Evolutionary conservation across 2,113 vertebrate species (phyloP).

Genomic region (Vanacampus margaritifer): DNA sequence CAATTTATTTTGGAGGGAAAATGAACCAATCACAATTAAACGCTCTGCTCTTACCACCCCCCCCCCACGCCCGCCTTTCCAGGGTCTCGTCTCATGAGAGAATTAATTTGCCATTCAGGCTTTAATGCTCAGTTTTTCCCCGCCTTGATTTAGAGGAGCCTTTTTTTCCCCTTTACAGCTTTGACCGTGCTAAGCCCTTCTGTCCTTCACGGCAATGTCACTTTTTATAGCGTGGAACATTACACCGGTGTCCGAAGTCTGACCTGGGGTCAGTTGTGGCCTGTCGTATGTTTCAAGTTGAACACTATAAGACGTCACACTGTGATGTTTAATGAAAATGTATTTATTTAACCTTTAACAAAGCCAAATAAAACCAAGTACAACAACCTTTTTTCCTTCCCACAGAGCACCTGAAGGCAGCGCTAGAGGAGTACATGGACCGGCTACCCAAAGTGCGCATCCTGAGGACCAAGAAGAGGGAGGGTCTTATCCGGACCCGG

Average conservation of each 20-base stretch:
- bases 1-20: conserved; percentile 52
- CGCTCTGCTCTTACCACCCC: conserved; percentile 27
- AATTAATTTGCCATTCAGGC: conserved; percentile 30
- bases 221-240: conserved; percentile 14
- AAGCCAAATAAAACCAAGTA: too few relatives aligned
- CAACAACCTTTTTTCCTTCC: too few relatives aligned
- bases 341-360: too few relatives aligned
- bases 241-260: too few relatives aligned
- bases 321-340: too few relatives aligned
- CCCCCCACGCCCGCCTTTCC: neutral
- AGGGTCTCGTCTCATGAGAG: conserved; percentile 26
- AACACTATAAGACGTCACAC: too few relatives aligned
- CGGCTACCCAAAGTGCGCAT: conserved; percentile 86
- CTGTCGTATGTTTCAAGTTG: too few relatives aligned
- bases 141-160: conserved; percentile 32
- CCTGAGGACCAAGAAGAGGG: conserved; percentile 88
- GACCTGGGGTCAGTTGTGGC: conserved; percentile 2
- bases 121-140: conserved; percentile 24
- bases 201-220: conserved; percentile 40
- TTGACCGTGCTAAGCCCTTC: conserved; percentile 6
- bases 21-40: conserved; percentile 66
- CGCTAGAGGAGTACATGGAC: conserved; percentile 88
- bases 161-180: conserved; percentile 9
- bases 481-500: conserved; percentile 91
- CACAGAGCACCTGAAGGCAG: conserved; percentile 83